Conservation (phyloP, 1,140 invertebrate genomes). For the Saccostrea cuccullata region DNA sequence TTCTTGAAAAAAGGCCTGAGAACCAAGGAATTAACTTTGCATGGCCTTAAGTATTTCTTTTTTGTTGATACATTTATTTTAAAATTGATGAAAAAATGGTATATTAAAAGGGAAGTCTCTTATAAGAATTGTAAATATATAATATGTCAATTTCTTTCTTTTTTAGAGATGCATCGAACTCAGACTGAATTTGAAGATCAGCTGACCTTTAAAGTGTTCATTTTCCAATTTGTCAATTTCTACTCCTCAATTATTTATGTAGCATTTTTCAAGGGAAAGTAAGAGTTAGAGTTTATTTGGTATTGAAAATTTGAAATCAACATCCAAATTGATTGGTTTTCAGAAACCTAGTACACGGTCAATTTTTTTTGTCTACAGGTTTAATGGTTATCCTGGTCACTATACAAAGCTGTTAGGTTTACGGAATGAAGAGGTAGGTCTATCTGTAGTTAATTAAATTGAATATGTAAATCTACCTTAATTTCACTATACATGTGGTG, state of each 20-base stretch:
- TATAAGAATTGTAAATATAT: too few relatives aligned
- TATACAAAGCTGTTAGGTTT: conserved; percentile 86
- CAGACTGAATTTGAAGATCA: conserved; percentile 99
- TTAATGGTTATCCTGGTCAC: conserved; percentile 87
- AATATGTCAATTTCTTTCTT: conserved; percentile 61
- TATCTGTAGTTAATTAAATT: conserved; percentile 52
- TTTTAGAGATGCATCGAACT: conserved; percentile 91
- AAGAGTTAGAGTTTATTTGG: conserved; percentile 53
- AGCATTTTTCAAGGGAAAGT: conserved; percentile 96
- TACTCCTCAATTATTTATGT: conserved; percentile 99
- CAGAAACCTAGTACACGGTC: background rate
- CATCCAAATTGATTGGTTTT: conserved; percentile 28
- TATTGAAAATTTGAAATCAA: background rate
- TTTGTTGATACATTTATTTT: too few relatives aligned
- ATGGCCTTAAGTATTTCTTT: too few relatives aligned
- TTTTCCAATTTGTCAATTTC: conserved; percentile 99
- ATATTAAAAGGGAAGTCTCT: too few relatives aligned
- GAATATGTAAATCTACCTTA: background rate
- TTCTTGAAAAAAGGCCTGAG: too few relatives aligned
- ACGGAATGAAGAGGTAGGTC: conserved; percentile 84
- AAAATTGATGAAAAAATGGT: too few relatives aligned
- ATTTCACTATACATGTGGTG: too few relatives aligned
- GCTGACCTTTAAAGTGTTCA: conserved; percentile 96
- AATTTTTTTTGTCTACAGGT: conserved; percentile 79
- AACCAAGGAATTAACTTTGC: too few relatives aligned